These are phyloP conservation scores for Melanotaenia nigrans DNA, from an alignment of 2,797 vertebrate genomes.

Conservation along the genomic window DNA sequence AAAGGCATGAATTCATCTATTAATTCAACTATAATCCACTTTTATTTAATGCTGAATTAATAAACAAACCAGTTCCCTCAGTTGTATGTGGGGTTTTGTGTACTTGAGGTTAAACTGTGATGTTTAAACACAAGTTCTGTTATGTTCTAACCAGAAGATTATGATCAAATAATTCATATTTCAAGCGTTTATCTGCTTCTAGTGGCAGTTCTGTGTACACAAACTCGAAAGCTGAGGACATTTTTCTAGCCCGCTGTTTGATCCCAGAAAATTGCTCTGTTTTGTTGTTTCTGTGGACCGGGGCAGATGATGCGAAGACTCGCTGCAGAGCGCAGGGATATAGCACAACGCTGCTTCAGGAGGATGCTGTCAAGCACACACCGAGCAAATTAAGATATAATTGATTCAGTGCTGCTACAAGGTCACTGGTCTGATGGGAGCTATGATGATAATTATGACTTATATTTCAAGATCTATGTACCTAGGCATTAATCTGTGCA, in stretches of 20 bases:
- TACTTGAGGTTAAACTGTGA: constrained; percentile 16
- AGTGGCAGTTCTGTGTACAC: constrained; percentile 67
- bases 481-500: constrained; percentile 1
- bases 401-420: constrained; percentile 16
- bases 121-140: constrained; percentile 33
- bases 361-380: constrained; percentile 25
- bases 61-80: too few relatives aligned
- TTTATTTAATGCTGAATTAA: too few relatives aligned
- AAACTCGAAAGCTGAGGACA: constrained; percentile 35
- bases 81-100: neutral
- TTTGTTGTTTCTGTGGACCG: constrained; percentile 49
- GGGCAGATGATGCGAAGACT: constrained; percentile 30
- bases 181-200: constrained; percentile 61
- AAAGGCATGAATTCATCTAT: neutral
- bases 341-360: neutral
- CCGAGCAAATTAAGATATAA: constrained; percentile 24
- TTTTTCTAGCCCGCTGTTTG: constrained; percentile 34
- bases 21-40: too few relatives aligned
- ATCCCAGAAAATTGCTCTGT: constrained; percentile 39
- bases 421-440: constrained; percentile 15
- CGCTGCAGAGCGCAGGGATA: neutral
- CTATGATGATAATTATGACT: constrained; percentile 13
- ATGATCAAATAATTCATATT: constrained; percentile 68
- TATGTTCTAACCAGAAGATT: constrained; percentile 54
- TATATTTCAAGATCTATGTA: constrained; percentile 24